Evolutionary conservation across 2,797 vertebrate genomes (phyloP).

Genomic region (Karalla daura): DNA sequence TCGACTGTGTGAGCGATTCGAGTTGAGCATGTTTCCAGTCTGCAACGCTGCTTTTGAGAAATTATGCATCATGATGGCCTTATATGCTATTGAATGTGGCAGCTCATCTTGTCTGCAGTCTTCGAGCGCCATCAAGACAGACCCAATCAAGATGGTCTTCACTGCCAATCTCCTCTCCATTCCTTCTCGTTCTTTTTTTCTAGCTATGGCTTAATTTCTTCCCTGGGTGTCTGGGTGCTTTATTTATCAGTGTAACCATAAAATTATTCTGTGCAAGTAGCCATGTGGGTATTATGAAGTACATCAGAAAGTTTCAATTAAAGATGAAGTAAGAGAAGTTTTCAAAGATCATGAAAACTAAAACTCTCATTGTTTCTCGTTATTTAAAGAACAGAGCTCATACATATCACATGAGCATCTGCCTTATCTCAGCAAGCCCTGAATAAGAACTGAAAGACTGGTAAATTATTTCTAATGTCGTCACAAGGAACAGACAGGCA

Average conservation of each 20-base stretch:
- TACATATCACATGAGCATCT: conserved; percentile 59
- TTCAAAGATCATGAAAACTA: conserved; percentile 42
- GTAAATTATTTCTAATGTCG: conserved; percentile 52
- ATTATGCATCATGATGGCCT: conserved; percentile 37
- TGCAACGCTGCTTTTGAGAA: conserved; percentile 44
- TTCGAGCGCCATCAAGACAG: conserved; percentile 19
- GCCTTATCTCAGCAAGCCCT: conserved; percentile 35
- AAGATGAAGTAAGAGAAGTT: conserved; percentile 27
- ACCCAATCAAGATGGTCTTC: conserved; percentile 1
- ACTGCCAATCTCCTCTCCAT: conserved; percentile 12
- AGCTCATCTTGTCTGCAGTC: conserved; percentile 45
- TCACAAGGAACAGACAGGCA: conserved; percentile 31
- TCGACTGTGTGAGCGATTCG: conserved; percentile 23
- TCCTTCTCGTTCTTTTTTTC: conserved; percentile 1
- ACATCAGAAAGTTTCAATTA: conserved; percentile 43
- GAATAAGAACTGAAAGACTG: conserved; percentile 42
- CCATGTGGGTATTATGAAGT: conserved; percentile 27
- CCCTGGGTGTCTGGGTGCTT: conserved; percentile 41
- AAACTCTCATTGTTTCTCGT: conserved; percentile 39
- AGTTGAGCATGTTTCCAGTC: conserved; percentile 35
- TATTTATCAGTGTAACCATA: conserved; percentile 52
- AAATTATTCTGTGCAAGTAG: conserved; percentile 23
- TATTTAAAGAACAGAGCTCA: conserved; percentile 52
- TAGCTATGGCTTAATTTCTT: conserved; percentile 28
- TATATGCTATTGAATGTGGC: conserved; percentile 25